Conservation (phyloP, 2,888 invertebrate genomes). For the Chalcis sispes region DNA sequence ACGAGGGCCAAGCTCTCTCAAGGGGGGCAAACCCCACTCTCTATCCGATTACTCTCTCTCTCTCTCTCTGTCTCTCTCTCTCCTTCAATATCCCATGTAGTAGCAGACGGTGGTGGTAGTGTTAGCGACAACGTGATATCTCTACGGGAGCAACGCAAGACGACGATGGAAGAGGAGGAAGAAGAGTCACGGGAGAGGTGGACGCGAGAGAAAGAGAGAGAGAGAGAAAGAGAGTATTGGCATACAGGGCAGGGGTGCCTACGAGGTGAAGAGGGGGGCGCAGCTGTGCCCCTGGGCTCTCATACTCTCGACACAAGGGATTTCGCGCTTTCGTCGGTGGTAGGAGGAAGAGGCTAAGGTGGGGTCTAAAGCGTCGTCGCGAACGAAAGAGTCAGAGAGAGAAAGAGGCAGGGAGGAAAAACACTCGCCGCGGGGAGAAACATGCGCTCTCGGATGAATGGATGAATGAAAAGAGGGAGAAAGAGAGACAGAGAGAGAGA, state of each 20-base stretch:
- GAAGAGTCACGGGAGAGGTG: constrained; percentile 39
- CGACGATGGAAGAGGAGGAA: constrained; percentile 13
- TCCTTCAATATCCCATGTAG: no score
- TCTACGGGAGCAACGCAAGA: neutral
- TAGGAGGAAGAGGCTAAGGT: no score
- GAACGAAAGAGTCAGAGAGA: neutral
- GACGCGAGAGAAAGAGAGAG: neutral
- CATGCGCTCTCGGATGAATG: no score
- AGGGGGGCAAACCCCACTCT: constrained; percentile 49
- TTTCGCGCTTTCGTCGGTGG: neutral
- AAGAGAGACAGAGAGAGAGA: constrained; percentile 62
- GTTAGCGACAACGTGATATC: neutral
- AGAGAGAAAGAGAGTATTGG: constrained; percentile 53
- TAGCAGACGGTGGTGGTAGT: no score
- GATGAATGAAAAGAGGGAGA: constrained; percentile 61
- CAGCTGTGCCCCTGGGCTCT: constrained; percentile 46
- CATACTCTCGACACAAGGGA: constrained; percentile 28
- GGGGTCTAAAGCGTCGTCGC: no score
- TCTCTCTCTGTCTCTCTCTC: no score
- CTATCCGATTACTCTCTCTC: no score
- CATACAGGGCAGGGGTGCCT: constrained; percentile 61
- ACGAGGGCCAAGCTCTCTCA: no score
- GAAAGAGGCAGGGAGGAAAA: neutral
- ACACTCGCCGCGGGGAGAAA: no score
- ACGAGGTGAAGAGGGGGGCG: constrained; percentile 63